Evolutionary conservation across 1,140 invertebrate genomes (phyloP).

Genomic region (Drosophila truncata): DNA sequence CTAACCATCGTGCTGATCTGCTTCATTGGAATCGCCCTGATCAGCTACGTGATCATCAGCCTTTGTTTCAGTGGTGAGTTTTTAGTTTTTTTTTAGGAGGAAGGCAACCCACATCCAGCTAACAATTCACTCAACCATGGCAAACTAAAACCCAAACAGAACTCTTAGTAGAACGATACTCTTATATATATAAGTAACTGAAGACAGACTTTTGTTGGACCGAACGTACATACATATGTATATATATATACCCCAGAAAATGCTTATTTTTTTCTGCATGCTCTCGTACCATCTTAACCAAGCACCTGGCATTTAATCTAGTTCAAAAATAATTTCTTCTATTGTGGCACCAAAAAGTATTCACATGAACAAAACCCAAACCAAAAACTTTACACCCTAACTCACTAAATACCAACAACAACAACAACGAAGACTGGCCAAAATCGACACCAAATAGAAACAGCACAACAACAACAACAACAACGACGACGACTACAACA

Average conservation of each 20-base stretch:
- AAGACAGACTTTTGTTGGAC: background rate
- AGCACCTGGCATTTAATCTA: conserved; percentile 62
- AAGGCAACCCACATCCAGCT: conserved; percentile 45
- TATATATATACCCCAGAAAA: background rate
- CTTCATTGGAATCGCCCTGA: conserved; percentile 80
- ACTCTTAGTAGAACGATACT: background rate
- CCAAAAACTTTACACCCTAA: conserved; percentile 75
- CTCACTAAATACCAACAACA: conserved; percentile 64
- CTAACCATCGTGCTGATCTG: conserved; percentile 80
- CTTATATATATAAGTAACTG: background rate
- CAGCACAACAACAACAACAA: conserved; percentile 47
- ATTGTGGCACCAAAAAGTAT: conserved; percentile 73
- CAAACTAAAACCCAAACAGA: conserved; percentile 42
- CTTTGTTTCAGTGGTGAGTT: conserved; percentile 83
- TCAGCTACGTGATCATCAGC: conserved; percentile 81
- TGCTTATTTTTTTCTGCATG: conserved; percentile 43
- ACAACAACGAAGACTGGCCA: conserved; percentile 72
- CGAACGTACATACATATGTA: background rate
- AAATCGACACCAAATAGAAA: conserved; percentile 70
- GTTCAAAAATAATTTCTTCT: conserved; percentile 63
- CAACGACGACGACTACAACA: conserved; percentile 13
- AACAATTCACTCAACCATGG: conserved; percentile 69
- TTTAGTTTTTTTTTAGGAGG: background rate
- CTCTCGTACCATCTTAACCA: conserved; percentile 48
- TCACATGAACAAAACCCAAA: conserved; percentile 57